Evolutionary conservation across 2,113 vertebrate species (phyloP).

Genomic region (mouse (Mus musculus)): DNA sequence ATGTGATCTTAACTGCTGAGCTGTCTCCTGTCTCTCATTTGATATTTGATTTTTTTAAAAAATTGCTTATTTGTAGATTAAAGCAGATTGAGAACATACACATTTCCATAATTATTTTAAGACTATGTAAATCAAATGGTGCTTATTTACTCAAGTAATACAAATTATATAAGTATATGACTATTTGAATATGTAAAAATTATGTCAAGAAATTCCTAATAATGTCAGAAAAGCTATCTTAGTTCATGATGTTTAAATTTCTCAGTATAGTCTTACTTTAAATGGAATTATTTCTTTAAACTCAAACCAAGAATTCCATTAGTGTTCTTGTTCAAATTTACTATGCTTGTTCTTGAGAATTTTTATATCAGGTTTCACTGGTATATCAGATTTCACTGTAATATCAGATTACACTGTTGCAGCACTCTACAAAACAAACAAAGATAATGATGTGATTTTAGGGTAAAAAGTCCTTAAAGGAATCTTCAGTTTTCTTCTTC

Average conservation of each 20-base stretch:
- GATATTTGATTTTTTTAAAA: neutral
- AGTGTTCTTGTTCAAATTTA: conserved; percentile 36
- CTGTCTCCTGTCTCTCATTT: neutral
- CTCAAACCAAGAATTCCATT: neutral
- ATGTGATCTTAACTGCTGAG: too few relatives aligned
- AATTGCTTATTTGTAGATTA: neutral
- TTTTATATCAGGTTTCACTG: conserved; percentile 74
- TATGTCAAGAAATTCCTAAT: neutral
- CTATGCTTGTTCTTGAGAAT: conserved; percentile 46
- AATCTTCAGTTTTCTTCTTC: conserved; percentile 80
- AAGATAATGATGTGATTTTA: conserved; percentile 72
- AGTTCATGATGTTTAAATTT: conserved; percentile 5
- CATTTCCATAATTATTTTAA: neutral
- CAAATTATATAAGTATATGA: conserved; percentile 18
- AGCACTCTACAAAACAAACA: conserved; percentile 65
- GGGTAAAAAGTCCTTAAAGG: conserved; percentile 78
- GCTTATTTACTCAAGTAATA: neutral
- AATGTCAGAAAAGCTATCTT: conserved; percentile 35
- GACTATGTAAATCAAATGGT: neutral
- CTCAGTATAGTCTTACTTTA: neutral
- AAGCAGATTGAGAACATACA: conserved; percentile 2
- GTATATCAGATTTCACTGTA: neutral
- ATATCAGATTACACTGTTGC: conserved; percentile 71
- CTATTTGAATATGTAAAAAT: conserved; percentile 30
- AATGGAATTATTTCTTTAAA: conserved; percentile 57